Percentiles rank a stretch among this genome's conserved stretches.
Conservation (phyloP, 2,888 invertebrate genomes). For the Scrobipalpa atriplicella region DNA sequence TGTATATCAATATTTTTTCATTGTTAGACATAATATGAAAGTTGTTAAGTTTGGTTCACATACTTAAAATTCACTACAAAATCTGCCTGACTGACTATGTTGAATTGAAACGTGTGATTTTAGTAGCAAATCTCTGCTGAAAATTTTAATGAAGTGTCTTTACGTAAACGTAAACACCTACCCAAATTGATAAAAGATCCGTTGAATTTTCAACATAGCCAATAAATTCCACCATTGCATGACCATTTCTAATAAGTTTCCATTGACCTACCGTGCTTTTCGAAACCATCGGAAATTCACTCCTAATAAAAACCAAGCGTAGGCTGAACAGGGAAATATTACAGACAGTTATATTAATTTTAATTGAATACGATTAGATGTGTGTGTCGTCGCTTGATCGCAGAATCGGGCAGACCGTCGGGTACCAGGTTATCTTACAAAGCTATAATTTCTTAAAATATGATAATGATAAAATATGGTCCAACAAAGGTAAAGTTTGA, state of each 20-base stretch:
- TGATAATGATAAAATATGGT: too few relatives aligned
- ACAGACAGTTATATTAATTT: conserved; percentile 30
- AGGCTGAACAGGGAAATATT: conserved; percentile 24
- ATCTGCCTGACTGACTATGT: too few relatives aligned
- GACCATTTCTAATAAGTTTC: conserved; percentile 11
- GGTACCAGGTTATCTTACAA: not conserved
- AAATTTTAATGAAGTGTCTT: too few relatives aligned
- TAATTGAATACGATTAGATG: conserved; percentile 33
- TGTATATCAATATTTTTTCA: too few relatives aligned
- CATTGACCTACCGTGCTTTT: conserved; percentile 20
- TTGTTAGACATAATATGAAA: too few relatives aligned
- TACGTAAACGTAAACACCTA: not conserved
- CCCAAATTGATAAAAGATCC: not conserved
- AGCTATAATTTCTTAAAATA: too few relatives aligned
- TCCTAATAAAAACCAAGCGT: conserved; percentile 23
- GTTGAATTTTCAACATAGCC: not conserved
- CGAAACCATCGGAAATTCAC: conserved; percentile 8
- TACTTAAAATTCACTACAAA: too few relatives aligned
- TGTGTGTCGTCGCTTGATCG: not conserved
- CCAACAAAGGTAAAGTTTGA: too few relatives aligned
- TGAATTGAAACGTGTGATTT: too few relatives aligned
- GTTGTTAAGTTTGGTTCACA: too few relatives aligned
- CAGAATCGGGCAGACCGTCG: not conserved
- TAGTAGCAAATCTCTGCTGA: not conserved
- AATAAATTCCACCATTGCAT: conserved; percentile 20